phyloP scores from a whole-genome alignment of 2,888 invertebrate species.

The Tetranychus piercei region DNA sequence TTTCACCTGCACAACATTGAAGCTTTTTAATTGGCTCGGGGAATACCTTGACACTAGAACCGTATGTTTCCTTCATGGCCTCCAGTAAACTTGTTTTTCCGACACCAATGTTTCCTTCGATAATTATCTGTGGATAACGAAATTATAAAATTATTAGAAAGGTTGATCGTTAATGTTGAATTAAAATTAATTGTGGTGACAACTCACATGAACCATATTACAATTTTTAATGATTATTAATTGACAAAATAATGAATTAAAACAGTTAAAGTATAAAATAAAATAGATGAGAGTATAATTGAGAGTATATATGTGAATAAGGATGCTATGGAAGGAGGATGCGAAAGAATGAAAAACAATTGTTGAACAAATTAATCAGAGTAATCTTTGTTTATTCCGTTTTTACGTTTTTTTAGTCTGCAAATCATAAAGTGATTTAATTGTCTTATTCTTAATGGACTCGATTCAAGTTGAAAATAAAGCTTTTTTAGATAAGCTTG shows the following conservation, averaged over 20 bases:
- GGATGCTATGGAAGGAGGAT: too few species aligned
- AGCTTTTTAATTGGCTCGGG: not conserved
- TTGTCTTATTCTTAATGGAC: too few species aligned
- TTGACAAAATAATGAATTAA: too few species aligned
- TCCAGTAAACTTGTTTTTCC: slow-evolving; percentile 9
- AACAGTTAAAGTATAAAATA: too few species aligned
- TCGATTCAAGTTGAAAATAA: not conserved
- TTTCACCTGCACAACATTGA: not conserved
- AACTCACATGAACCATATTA: not conserved
- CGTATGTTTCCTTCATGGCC: not conserved
- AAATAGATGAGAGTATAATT: too few species aligned
- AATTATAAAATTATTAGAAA: not conserved
- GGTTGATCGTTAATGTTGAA: not conserved
- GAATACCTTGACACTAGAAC: not conserved
- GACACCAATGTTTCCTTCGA: slow-evolving; percentile 11
- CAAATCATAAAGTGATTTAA: too few species aligned
- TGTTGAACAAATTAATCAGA: too few species aligned
- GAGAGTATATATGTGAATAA: too few species aligned
- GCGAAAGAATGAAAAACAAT: too few species aligned
- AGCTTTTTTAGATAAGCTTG: not conserved
- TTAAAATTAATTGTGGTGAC: not conserved
- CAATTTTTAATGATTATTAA: not conserved
- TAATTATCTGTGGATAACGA: not conserved
- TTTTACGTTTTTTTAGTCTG: too few species aligned
- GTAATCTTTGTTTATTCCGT: too few species aligned